These are phyloP conservation scores for Lordiphosa stackelbergi DNA, from an alignment of 1,140 invertebrate species.

Conservation along the genomic window DNA sequence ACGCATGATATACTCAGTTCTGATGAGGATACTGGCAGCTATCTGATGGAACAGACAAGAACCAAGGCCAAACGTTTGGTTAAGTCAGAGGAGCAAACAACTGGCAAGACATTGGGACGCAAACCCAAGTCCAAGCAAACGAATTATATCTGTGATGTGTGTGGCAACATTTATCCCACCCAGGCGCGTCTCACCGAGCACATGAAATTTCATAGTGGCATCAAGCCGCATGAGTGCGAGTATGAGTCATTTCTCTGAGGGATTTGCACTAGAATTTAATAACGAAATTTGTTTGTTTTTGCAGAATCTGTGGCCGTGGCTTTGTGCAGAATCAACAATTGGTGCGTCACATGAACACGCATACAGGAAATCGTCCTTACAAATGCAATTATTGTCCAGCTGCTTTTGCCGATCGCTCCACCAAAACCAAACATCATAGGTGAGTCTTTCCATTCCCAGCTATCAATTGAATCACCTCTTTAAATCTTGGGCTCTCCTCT, in stretches of 20 bases:
- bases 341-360: slow-evolving; percentile 68
- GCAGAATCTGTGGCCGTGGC: slow-evolving; percentile 68
- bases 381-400: slow-evolving; percentile 81
- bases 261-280: too few species aligned
- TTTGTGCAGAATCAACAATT: slow-evolving; percentile 64
- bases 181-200: slow-evolving; percentile 51
- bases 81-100: not conserved
- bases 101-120: slow-evolving; percentile 43
- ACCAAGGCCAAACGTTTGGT: too few species aligned
- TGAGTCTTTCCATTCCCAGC: slow-evolving; percentile 18
- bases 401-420: slow-evolving; percentile 82
- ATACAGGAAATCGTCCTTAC: slow-evolving; percentile 64
- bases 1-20: slow-evolving; percentile 25
- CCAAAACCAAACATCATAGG: slow-evolving; percentile 80
- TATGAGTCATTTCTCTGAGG: slow-evolving; percentile 22
- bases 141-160: slow-evolving; percentile 33
- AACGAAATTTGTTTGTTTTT: not conserved
- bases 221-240: slow-evolving; percentile 74
- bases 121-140: slow-evolving; percentile 24
- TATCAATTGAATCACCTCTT: too few species aligned
- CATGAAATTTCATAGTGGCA: slow-evolving; percentile 49
- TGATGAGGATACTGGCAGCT: slow-evolving; percentile 25
- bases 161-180: slow-evolving; percentile 53
- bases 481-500: too few species aligned
- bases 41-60: not conserved